These are phyloP conservation scores for Mormyrus lacerda DNA, from an alignment of 2,113 vertebrate genomes.

Conservation along the genomic window DNA sequence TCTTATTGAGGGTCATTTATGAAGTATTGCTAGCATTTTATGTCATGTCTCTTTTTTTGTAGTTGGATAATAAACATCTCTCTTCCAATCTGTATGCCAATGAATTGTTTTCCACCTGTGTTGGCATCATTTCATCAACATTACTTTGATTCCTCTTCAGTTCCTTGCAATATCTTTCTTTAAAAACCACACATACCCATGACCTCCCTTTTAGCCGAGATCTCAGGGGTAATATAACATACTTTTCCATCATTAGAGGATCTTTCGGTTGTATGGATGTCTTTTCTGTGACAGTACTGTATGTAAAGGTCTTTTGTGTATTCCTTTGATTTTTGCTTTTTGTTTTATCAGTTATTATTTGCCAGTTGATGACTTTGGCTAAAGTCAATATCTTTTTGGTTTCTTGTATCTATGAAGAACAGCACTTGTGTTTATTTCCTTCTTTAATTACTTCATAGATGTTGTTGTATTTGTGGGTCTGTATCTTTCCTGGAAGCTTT, in stretches of 20 bases:
- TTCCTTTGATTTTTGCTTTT: neutral
- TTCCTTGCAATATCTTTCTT: neutral
- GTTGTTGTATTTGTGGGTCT: neutral
- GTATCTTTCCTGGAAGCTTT: neutral
- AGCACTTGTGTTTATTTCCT: neutral
- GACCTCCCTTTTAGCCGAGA: neutral
- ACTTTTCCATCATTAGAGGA: neutral
- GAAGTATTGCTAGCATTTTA: neutral
- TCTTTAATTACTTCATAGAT: neutral
- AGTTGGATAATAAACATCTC: neutral
- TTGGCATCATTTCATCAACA: neutral
- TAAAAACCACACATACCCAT: neutral
- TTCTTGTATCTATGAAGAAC: neutral
- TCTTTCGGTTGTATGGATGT: neutral
- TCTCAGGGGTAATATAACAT: neutral
- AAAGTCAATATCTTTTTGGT: neutral
- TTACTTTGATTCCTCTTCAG: neutral
- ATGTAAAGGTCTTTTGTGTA: neutral
- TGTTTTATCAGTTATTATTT: neutral
- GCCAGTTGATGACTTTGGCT: neutral
- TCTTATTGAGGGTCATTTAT: too few species aligned
- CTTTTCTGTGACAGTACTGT: neutral
- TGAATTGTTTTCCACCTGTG: neutral
- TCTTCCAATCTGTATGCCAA: neutral
- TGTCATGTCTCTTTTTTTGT: neutral